Evolutionary conservation across 2,113 vertebrate genomes (phyloP), one percentile per base, ranked within the genome.

Genomic region (Ceyx melanurus): DNA sequence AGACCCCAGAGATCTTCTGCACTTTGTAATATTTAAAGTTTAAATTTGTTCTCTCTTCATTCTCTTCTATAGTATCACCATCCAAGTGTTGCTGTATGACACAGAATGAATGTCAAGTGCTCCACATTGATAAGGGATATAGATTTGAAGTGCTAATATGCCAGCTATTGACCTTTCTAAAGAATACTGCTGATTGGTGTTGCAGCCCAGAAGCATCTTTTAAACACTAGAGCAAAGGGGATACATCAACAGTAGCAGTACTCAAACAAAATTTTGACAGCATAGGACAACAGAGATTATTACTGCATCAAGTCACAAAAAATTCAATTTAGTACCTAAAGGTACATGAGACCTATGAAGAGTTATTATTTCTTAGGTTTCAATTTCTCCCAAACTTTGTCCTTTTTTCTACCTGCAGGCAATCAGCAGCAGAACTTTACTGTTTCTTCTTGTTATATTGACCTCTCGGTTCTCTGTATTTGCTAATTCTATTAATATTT

Each of bases 81-180:
- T 37, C 60, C 72, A 80, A 90, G 82, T 78, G 90, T 78, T 95
- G 50, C 72, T 86, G 60, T 86, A 64, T 90, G 92, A n/a, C 86
- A 88, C 74, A 91, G 73, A 93, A 95, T 80, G 79, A 97, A 96
- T 95, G 94, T 94, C 95, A 96, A 95, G 94, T 80, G 85, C 51
- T 86, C 61, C 80, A 57, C 76, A 80, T 91, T 90, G 92, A 85
- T 82, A 88, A 62, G 75, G 70, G 40, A 67, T 91, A 94, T 86
- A 93, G 85, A 86, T 96, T 67, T 96, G 91, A 97, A 97, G 94
- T 88, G 87, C 58, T 95, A 92, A 82, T 81, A 91, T 91, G 70
- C 86, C 80, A 93, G 92, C 89, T 89, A 91, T 90, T 96, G 95
- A 96, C 94, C 92, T 96, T 96, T 96, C 64, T 90, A 96, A 96